Conservation (phyloP, 1,140 invertebrate species). For the Oedothorax gibbosus region DNA sequence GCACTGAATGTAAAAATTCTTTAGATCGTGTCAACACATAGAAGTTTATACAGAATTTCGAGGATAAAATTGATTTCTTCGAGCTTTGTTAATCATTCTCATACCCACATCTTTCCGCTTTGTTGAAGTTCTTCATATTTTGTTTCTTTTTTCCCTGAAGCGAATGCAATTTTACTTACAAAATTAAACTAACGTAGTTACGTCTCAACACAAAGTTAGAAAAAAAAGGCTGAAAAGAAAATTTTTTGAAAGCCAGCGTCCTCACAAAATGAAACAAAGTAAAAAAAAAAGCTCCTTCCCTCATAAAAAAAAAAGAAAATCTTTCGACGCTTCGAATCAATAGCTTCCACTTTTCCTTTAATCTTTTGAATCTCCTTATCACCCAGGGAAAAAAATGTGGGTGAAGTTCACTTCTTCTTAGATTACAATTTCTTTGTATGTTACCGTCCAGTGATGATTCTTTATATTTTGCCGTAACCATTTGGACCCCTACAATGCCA, state of each 20-base stretch:
- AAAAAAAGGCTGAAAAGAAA: background rate
- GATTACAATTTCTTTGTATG: constrained; percentile 26
- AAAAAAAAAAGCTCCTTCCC: background rate
- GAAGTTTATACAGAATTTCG: too few species aligned
- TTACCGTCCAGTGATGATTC: constrained; percentile 2
- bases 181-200: too few species aligned
- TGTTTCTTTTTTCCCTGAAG: too few species aligned
- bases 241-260: background rate
- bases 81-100: too few species aligned
- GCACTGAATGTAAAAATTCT: too few species aligned
- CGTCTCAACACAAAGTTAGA: background rate
- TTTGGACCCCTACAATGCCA: constrained; percentile 40
- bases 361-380: constrained; percentile 38
- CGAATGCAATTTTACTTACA: too few species aligned
- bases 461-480: background rate
- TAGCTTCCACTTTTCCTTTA: constrained; percentile 4
- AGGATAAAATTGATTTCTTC: too few species aligned
- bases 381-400: constrained; percentile 31
- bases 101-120: too few species aligned
- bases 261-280: background rate
- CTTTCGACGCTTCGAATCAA: constrained; percentile 5
- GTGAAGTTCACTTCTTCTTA: constrained; percentile 35
- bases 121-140: too few species aligned
- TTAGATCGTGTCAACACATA: too few species aligned
- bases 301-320: background rate